Base-by-base conservation (phyloP, 92 coral and sea anemone genomes). In the Palythoa grandiflora region DNA sequence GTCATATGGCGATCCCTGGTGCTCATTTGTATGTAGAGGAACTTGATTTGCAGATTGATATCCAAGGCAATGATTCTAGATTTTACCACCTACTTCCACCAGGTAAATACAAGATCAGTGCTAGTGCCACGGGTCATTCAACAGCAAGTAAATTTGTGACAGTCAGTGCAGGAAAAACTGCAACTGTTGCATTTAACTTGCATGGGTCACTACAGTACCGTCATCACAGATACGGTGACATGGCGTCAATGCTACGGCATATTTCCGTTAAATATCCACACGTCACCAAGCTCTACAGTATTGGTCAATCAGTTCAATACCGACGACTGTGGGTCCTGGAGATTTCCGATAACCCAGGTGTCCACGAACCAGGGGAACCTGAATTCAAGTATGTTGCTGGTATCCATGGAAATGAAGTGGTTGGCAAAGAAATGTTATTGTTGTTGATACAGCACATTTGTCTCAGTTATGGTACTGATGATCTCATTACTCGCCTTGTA, bases 361-460 rank as follows among this genome's bases (percentile, higher is more conserved):
- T 89, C 14, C 99, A 95, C 63, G 97, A 97, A 78, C 98, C 97
- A 2, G 99, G 99, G 14, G 96, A 97, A 75, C 99, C 99, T 6
- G 99, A 97, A 85, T 91, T 97, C 88, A 97, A 92, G 63, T 97
- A 97, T 77, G 92, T 93, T 81, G 99, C 97, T 55, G 99, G 99
- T 36, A 84, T 95, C 73, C 98, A 97, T 85, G 99, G 98, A 54
- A 97, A 97, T 75, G 99, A 95, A 91, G 96, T 86, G 21, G 96
- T 97, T 70, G 99, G 99, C 17, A 91, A 93, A 60, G 98, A 97
- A 83, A 94, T 97, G 98, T 65, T 97, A 48, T 79, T 97, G 84
- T 79, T 97, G 37, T 54, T 97, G 91, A 93, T 95, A 28, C 93
- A 93, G 68, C 96, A 97, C 73, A 81, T 97, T 86, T 95, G 98